Evolutionary conservation across 2,888 invertebrate genomes (phyloP).

Genomic region (Frankliniella fusca): DNA sequence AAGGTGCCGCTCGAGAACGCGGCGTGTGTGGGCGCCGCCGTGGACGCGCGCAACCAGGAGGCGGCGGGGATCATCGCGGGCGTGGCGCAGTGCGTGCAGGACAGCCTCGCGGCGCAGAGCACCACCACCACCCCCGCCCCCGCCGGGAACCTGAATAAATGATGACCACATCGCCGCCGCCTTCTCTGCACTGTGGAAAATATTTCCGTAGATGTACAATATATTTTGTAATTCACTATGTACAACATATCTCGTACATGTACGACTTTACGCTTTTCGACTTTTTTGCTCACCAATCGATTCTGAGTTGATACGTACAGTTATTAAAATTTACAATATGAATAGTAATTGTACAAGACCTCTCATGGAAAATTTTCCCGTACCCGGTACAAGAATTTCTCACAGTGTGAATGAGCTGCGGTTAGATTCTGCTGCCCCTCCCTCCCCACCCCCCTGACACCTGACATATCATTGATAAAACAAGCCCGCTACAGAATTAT

Average conservation of each 20-base stretch:
- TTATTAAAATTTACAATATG: no score
- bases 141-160: neutral
- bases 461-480: slow-evolving; percentile 5
- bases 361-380: no score
- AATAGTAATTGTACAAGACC: no score
- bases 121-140: neutral
- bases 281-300: no score
- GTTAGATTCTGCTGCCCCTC: neutral
- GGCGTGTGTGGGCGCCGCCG: neutral
- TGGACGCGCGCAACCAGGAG: neutral
- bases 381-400: no score
- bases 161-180: neutral
- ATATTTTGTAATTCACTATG: no score
- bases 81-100: neutral
- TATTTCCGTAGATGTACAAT: no score
- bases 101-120: neutral
- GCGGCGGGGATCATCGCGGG: neutral
- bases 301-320: no score
- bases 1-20: neutral
- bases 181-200: no score
- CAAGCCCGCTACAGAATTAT: neutral
- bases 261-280: no score
- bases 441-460: neutral
- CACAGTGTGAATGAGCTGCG: no score
- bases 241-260: no score